These are phyloP conservation scores for Cepaea nemoralis DNA, from an alignment of 1,140 invertebrate species.

Conservation along the genomic window DNA sequence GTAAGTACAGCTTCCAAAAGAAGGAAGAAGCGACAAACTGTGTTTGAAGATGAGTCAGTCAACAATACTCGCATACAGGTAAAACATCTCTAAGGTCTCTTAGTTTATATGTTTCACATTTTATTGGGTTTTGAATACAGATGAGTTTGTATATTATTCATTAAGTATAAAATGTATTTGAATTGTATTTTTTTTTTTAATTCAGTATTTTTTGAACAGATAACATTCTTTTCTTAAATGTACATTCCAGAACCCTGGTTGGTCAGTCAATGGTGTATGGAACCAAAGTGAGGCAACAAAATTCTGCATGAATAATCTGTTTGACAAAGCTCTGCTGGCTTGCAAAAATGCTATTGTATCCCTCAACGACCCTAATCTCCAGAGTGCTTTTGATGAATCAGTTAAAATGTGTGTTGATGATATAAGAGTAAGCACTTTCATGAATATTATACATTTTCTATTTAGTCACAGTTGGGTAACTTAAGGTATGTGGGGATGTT, in stretches of 20 bases:
- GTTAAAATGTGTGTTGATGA: slow-evolving; percentile 15
- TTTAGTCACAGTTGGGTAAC: too few species aligned
- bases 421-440: slow-evolving; percentile 27
- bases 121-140: too few species aligned
- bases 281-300: neutral
- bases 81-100: too few species aligned
- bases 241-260: neutral
- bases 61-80: neutral
- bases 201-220: too few species aligned
- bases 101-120: too few species aligned
- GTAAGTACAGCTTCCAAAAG: neutral
- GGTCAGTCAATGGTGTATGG: slow-evolving; percentile 4
- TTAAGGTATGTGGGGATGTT: too few species aligned
- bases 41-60: neutral
- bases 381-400: neutral
- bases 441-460: too few species aligned
- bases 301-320: slow-evolving; percentile 7
- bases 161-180: too few species aligned
- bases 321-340: neutral
- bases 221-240: too few species aligned
- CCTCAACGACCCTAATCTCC: neutral
- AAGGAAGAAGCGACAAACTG: slow-evolving; percentile 15
- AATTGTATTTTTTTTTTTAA: too few species aligned
- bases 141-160: too few species aligned
- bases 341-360: slow-evolving; percentile 2